phyloP scores from a whole-genome alignment of 2,888 invertebrate genomes.

The Ganaspis brasiliensis region DNA sequence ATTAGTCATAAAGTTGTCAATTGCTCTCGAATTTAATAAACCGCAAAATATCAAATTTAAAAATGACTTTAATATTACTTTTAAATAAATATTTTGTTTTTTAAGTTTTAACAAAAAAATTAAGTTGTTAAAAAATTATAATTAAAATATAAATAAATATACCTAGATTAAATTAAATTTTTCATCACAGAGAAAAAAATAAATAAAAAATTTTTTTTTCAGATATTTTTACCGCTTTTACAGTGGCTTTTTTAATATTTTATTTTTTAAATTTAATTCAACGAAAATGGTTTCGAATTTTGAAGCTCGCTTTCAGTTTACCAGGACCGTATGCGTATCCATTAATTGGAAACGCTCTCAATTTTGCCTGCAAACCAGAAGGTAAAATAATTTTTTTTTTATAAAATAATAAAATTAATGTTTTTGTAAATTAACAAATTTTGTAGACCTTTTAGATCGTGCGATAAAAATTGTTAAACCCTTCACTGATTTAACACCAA shows the following conservation, averaged over 20 bases:
- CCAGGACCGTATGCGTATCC: slow-evolving; percentile 63
- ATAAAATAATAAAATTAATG: too few species aligned
- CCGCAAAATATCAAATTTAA: too few species aligned
- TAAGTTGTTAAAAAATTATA: not conserved
- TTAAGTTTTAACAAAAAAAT: too few species aligned
- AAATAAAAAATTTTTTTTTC: not conserved
- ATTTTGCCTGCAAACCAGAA: slow-evolving; percentile 59
- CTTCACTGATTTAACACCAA: slow-evolving; percentile 56
- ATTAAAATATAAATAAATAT: not conserved
- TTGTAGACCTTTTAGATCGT: slow-evolving; percentile 59
- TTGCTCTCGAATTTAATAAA: too few species aligned
- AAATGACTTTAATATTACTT: too few species aligned
- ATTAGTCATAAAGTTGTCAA: too few species aligned
- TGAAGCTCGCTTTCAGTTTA: slow-evolving; percentile 41
- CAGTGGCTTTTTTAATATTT: not conserved
- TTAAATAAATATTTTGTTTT: too few species aligned
- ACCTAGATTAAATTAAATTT: not conserved
- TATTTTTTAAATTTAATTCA: not conserved
- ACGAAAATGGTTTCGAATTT: slow-evolving; percentile 22
- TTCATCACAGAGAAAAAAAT: not conserved
- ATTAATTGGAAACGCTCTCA: slow-evolving; percentile 62
- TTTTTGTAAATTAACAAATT: too few species aligned
- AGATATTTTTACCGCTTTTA: slow-evolving; percentile 26
- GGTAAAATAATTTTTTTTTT: slow-evolving; percentile 48
- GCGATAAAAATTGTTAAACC: slow-evolving; percentile 52